These are phyloP conservation scores for Podabrus alpinus DNA, from an alignment of 2,888 invertebrate species.

Conservation along the genomic window DNA sequence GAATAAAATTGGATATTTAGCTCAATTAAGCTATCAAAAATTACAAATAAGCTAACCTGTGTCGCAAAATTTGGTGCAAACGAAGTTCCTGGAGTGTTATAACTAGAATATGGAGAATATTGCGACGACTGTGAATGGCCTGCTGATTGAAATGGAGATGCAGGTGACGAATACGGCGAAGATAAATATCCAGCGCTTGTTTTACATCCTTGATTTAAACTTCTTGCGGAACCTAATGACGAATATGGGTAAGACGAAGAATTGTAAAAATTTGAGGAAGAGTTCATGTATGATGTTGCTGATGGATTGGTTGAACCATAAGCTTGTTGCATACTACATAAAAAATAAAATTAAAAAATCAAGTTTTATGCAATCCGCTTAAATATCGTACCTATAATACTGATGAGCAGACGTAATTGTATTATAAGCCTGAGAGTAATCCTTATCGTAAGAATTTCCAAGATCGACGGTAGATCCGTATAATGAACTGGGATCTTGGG, in stretches of 20 bases:
- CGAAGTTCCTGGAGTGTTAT: constrained; percentile 57
- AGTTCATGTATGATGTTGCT: constrained; percentile 48
- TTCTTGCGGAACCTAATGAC: constrained; percentile 51
- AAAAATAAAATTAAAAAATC: background rate
- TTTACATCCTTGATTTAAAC: constrained; percentile 61
- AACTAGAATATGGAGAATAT: constrained; percentile 59
- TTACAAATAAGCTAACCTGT: constrained; percentile 56
- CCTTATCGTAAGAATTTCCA: constrained; percentile 51
- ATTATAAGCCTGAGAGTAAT: constrained; percentile 61
- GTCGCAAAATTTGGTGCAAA: constrained; percentile 60
- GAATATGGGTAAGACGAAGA: constrained; percentile 55
- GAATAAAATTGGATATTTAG: constrained; percentile 17
- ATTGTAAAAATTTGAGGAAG: constrained; percentile 51
- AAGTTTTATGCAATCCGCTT: background rate
- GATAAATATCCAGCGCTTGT: constrained; percentile 60
- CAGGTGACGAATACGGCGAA: constrained; percentile 51
- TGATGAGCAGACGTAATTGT: constrained; percentile 64
- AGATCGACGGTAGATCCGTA: constrained; percentile 52
- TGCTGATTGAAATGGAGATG: constrained; percentile 52
- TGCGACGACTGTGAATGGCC: constrained; percentile 57
- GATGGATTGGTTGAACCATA: constrained; percentile 48
- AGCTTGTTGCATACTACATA: constrained; percentile 56
- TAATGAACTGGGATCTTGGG: constrained; percentile 47
- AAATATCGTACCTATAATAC: constrained; percentile 66
- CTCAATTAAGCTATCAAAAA: background rate